Conservation (phyloP, 2,888 invertebrate species). For the Malthinus seriepunctatus region DNA sequence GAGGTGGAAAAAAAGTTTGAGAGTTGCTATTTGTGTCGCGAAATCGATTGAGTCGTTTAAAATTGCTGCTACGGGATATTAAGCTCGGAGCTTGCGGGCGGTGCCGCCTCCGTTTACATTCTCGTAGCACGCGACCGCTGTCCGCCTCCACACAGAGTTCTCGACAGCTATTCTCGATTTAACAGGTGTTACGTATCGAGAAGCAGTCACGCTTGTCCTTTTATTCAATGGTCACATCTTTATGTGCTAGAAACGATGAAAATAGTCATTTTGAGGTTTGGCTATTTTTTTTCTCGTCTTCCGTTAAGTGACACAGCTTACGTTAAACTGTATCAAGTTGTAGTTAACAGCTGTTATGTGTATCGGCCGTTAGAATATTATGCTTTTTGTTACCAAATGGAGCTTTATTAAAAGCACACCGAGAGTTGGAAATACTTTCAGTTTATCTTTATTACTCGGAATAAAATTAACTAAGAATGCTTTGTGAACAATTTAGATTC, state of each 20-base stretch:
- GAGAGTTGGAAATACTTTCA: slow-evolving; percentile 17
- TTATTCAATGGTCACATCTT: background rate
- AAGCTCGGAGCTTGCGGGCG: slow-evolving; percentile 31
- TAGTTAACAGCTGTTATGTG: slow-evolving; percentile 1
- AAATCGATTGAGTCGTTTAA: slow-evolving; percentile 38
- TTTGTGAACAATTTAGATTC: slow-evolving; percentile 47
- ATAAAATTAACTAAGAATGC: slow-evolving; percentile 44
- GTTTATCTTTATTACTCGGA: slow-evolving; percentile 41
- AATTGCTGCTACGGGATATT: slow-evolving; percentile 31
- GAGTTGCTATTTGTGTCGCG: slow-evolving; percentile 20
- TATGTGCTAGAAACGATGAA: background rate
- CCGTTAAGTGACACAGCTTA: too few species aligned
- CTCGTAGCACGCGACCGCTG: slow-evolving; percentile 50
- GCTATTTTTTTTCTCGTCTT: background rate
- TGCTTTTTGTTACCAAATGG: slow-evolving; percentile 13
- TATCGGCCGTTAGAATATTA: background rate
- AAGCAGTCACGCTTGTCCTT: slow-evolving; percentile 12
- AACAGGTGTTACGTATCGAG: slow-evolving; percentile 38
- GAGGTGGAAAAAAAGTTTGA: background rate
- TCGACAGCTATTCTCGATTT: slow-evolving; percentile 26
- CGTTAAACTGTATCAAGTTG: too few species aligned
- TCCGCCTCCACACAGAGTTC: slow-evolving; percentile 42
- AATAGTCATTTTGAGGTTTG: background rate
- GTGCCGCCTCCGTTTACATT: slow-evolving; percentile 27
- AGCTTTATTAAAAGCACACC: slow-evolving; percentile 16